These are phyloP conservation scores for Dyspetes luteomarginatus DNA, from an alignment of 2,888 invertebrate genomes.

Conservation along the genomic window DNA sequence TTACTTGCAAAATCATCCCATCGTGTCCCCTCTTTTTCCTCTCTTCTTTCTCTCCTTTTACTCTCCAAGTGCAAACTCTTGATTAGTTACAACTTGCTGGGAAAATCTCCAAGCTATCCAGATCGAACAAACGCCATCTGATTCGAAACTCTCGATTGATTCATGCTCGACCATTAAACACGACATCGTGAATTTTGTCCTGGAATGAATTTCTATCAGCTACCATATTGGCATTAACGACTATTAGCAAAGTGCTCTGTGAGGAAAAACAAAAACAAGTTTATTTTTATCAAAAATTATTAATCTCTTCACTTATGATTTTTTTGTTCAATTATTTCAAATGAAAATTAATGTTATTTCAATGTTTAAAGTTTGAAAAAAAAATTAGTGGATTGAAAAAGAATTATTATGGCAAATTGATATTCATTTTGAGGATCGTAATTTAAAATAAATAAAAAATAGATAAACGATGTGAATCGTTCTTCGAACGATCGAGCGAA, in stretches of 20 bases:
- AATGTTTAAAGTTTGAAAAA: too few species aligned
- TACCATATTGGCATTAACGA: neutral
- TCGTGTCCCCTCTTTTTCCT: neutral
- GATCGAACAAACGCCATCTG: slow-evolving; percentile 72
- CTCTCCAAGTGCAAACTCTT: slow-evolving; percentile 70
- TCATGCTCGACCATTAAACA: slow-evolving; percentile 27
- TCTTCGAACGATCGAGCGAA: too few species aligned
- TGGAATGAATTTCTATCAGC: neutral
- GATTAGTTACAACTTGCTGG: slow-evolving; percentile 74
- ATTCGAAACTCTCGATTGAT: slow-evolving; percentile 67
- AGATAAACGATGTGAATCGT: too few species aligned
- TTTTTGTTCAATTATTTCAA: neutral
- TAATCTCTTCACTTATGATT: too few species aligned
- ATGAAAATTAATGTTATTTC: too few species aligned
- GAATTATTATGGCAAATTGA: too few species aligned
- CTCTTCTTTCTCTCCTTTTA: slow-evolving; percentile 10
- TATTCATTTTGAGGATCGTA: too few species aligned
- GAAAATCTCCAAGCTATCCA: slow-evolving; percentile 17
- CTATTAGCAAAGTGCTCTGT: neutral
- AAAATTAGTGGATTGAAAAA: too few species aligned
- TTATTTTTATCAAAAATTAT: neutral
- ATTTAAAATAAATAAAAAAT: too few species aligned
- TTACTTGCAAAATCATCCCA: slow-evolving; percentile 61
- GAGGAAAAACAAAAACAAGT: neutral
- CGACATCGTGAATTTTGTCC: neutral